Conservation (phyloP, 2,113 vertebrate species). For the Coptodon rendalli region DNA sequence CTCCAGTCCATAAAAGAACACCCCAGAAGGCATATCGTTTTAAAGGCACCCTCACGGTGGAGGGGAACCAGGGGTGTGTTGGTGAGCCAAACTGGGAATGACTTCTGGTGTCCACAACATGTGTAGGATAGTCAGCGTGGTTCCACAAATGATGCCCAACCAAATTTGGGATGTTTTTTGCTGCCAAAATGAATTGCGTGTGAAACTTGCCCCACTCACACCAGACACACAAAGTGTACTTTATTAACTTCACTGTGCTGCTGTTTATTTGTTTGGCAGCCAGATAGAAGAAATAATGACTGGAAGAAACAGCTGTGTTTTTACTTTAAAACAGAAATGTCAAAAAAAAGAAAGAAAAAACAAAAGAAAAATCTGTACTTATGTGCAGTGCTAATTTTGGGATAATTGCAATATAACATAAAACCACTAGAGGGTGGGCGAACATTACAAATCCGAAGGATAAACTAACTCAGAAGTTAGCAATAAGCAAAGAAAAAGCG, state of each 20-base stretch:
- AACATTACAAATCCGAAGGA: constrained; percentile 28
- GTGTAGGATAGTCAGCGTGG: constrained; percentile 55
- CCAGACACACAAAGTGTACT: background rate
- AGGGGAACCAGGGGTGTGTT: constrained; percentile 43
- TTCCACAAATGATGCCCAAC: constrained; percentile 53
- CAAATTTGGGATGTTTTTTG: constrained; percentile 55
- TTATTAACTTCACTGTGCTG: background rate
- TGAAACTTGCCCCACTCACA: constrained; percentile 24
- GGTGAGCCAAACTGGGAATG: constrained; percentile 63
- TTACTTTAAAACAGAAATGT: background rate
- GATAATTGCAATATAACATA: background rate
- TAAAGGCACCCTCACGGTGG: constrained; percentile 54
- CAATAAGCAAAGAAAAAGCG: background rate
- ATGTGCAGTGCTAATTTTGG: background rate
- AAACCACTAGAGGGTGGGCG: constrained; percentile 62
- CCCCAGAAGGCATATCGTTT: constrained; percentile 64
- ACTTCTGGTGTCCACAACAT: constrained; percentile 56
- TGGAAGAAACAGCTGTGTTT: background rate
- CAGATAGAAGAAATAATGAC: background rate
- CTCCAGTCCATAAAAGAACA: constrained; percentile 42
- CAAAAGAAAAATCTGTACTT: background rate
- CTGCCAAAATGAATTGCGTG: constrained; percentile 54
- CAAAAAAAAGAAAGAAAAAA: background rate
- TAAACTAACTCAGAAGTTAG: background rate
- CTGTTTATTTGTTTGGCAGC: background rate